Base-by-base conservation (phyloP, 2,797 vertebrate genomes). In the Echiichthys vipera region DNA sequence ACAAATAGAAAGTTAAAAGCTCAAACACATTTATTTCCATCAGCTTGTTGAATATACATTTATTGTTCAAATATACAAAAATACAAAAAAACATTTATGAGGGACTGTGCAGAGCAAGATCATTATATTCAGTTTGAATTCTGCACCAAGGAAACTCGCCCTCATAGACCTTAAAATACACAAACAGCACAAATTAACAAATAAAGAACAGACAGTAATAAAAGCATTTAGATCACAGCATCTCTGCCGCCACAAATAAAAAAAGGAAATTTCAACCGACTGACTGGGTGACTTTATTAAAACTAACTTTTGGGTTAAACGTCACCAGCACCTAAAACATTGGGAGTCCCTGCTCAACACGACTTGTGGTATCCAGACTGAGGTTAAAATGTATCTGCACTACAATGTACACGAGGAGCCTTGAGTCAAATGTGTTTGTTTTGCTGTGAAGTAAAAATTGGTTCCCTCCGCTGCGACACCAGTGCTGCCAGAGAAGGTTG, bases 31-130 rank as follows among this genome's bases (percentile, higher is more conserved):
- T 81, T 83, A 83, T 84, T 82, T 78, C 77, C 57, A 74, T 83
- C 74, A 76, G 71, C 68, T 81, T 84, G 71, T 83, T 87, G 71
- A 87, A 85, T 89, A 86, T 78, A 91, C 84, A 92, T 90, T 89
- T 92, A 91, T 91, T 92, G 71, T 90, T 90, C 84, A 85, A 91
- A 91, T 91, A 87, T 91, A 92, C 89, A 92, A 90, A 89, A 83
- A 85, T 81, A 87, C 77, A 91, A 88, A 87, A 36, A 36, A 89
- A 68, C 69, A 77, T 68, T 50, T 53, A 77, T 66, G 77, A 85
- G 77, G 75, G 68, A 83, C 39, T 39, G 13, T 77, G 86, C 83
- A 62, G 68, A 76, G 84, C 61, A 72, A 68, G 74, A 75, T 81
- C 51, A 53, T 29, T 40, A 27, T 78, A 45, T 56, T 71, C 46